Percentiles rank a stretch among this genome's conserved stretches.
These are phyloP conservation scores for Vireo altiloquus DNA, from an alignment of 2,113 vertebrate genomes.

Conservation along the genomic window DNA sequence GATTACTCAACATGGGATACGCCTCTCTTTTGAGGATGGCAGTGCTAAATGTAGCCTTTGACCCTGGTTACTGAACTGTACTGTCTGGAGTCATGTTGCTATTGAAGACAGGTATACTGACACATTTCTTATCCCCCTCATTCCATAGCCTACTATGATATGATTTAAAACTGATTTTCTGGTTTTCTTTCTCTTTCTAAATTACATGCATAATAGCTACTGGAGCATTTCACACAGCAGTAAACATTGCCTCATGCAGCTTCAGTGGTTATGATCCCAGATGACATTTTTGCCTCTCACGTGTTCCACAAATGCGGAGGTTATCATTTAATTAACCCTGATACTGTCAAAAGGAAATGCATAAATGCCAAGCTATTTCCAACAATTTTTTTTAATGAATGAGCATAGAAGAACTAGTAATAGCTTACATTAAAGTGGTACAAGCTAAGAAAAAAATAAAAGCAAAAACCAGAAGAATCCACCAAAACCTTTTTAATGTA, in stretches of 20 bases:
- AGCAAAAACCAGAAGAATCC: background rate
- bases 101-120: background rate
- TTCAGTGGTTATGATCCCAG: background rate
- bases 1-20: background rate
- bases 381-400: background rate
- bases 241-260: background rate
- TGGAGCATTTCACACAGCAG: background rate
- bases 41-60: background rate
- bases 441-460: background rate
- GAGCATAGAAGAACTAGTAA: background rate
- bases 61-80: background rate
- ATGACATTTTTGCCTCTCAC: slow-evolving; percentile 24
- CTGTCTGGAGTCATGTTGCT: background rate
- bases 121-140: background rate
- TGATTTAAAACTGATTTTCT: background rate
- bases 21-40: background rate
- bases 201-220: background rate
- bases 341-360: slow-evolving; percentile 64
- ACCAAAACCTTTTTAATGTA: background rate
- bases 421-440: background rate
- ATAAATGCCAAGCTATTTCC: slow-evolving; percentile 59
- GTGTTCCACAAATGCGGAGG: slow-evolving; percentile 12
- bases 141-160: background rate
- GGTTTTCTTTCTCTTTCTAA: background rate
- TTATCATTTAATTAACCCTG: slow-evolving; percentile 67